Evolutionary conservation across 1,140 invertebrate species (phyloP), one percentile per base, ranked within the genome.

Genomic region (Planococcus citri): DNA sequence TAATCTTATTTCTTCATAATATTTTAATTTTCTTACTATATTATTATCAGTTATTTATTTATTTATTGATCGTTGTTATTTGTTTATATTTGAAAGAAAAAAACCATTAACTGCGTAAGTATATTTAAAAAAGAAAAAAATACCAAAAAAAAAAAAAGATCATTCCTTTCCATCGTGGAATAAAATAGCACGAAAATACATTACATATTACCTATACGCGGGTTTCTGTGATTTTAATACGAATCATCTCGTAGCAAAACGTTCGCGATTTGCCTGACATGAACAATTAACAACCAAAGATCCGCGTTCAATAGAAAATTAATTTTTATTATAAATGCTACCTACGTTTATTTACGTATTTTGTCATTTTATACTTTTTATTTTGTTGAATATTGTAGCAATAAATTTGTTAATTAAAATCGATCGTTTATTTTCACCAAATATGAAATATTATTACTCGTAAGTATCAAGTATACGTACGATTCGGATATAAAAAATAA

Each of bases 311-410:
- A 33, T 33, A 33, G 29, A 33, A 33, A 33, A 33, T 33, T 6
- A 6, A 33, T 33, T 3, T 33, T 6, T 12, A 12, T 33, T 33
- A 33, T 33, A 33, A 6, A 33, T 33, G 29, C 29, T 6, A 51
- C n/a, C n/a, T 37, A 51, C n/a, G n/a, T 51, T 51, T 9, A 51
- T 3, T 6, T n/a, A n/a, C 6, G 12, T 51, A 51, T 51, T 51
- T 51, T n/a, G 41, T 51, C 41, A 51, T 51, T 51, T 51, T 51
- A 51, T 51, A 51, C 17, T n/a, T 51, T 51, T 51, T 51, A 51
- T 51, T 51, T 20, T 51, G 41, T 51, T 51, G 41, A 51, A 9
- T 9, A 6, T 51, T 6, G 6, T 51, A 51, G 41, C 41, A 51
- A 51, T 51, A 51, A 51, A 51, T 51, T 51, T 51, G 41, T 51